phyloP scores from a whole-genome alignment of 2,888 invertebrate species.

The Lottia gigantea region DNA sequence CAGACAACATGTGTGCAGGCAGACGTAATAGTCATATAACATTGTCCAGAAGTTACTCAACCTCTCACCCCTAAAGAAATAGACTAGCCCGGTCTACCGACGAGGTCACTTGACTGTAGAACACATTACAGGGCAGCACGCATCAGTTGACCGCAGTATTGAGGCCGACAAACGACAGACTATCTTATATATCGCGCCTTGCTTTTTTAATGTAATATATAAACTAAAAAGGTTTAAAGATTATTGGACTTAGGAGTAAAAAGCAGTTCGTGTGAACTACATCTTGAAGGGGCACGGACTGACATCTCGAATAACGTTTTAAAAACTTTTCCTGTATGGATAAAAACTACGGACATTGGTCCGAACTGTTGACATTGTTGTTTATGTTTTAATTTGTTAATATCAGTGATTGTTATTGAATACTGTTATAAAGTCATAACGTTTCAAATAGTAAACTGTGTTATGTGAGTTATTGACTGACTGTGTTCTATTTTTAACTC shows the following conservation, averaged over 20 bases:
- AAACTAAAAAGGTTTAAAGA: neutral
- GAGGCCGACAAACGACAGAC: slow-evolving; percentile 3
- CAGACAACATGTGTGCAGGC: slow-evolving; percentile 8
- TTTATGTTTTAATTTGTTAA: no score
- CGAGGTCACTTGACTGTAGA: slow-evolving; percentile 52
- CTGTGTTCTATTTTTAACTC: slow-evolving; percentile 9
- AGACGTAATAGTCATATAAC: slow-evolving; percentile 5
- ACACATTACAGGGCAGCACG: slow-evolving; percentile 49
- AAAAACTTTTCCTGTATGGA: no score
- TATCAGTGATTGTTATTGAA: no score
- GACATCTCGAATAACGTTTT: neutral
- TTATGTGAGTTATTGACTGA: neutral
- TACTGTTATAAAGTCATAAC: no score
- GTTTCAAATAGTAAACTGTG: neutral
- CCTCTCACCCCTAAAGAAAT: slow-evolving; percentile 48
- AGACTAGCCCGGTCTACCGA: slow-evolving; percentile 43
- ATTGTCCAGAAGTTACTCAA: slow-evolving; percentile 24
- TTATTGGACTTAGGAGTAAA: slow-evolving; percentile 8
- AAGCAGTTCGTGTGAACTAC: neutral
- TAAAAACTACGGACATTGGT: no score
- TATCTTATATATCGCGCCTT: neutral
- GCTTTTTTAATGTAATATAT: slow-evolving; percentile 7
- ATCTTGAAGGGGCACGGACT: slow-evolving; percentile 3
- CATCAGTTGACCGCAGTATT: slow-evolving; percentile 49
- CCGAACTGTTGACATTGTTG: no score